phyloP scores from a whole-genome alignment of 2,113 vertebrate genomes.

The Zootoca vivipara region DNA sequence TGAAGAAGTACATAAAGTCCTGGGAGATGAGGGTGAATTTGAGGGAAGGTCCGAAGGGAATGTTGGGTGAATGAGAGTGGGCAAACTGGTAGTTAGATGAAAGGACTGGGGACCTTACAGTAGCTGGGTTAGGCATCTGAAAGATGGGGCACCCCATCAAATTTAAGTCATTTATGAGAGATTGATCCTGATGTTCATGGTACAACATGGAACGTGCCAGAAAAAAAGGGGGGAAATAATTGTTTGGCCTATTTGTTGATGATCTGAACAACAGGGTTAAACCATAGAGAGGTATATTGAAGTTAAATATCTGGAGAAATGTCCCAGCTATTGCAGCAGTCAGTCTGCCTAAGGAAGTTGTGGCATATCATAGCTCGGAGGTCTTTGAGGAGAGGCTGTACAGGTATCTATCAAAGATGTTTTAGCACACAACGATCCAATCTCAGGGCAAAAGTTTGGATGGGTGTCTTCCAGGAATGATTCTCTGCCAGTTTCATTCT shows the following conservation, averaged over 20 bases:
- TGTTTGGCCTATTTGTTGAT: neutral
- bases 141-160: neutral
- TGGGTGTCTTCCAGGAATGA: neutral
- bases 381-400: neutral
- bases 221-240: neutral
- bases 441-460: neutral
- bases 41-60: neutral
- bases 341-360: neutral
- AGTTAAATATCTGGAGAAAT: neutral
- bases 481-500: neutral
- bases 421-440: neutral
- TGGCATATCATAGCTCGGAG: neutral
- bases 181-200: neutral
- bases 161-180: neutral
- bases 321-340: neutral
- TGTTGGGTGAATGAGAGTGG: neutral
- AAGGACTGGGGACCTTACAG: neutral
- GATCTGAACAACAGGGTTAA: neutral
- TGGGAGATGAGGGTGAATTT: neutral
- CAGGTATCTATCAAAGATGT: neutral
- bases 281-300: neutral
- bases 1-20: no score
- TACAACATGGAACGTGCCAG: neutral
- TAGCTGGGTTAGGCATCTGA: neutral
- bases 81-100: neutral